Evolutionary conservation across 1,140 invertebrate species (phyloP).

Genomic region (Aethina tumida): DNA sequence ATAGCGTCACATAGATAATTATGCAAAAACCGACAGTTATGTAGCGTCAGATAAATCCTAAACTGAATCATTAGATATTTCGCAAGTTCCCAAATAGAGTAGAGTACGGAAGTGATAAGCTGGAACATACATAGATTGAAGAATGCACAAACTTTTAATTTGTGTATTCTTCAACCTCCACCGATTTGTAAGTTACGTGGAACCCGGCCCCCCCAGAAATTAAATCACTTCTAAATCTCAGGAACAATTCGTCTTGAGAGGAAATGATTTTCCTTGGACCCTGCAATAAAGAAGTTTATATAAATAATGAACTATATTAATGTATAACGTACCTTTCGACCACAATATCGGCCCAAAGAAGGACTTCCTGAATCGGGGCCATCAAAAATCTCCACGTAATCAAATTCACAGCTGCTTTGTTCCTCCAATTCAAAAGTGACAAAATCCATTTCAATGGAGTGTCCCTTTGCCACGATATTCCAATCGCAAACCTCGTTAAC

Average conservation of each 20-base stretch:
- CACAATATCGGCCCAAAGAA: conserved; percentile 78
- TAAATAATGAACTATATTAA: too few species aligned
- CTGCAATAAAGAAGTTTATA: conserved; percentile 48
- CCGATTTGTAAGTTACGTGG: conserved; percentile 69
- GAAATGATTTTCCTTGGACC: conserved; percentile 82
- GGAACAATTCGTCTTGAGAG: conserved; percentile 68
- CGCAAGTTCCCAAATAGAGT: too few species aligned
- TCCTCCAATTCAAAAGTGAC: conserved; percentile 86
- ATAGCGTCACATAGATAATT: too few species aligned
- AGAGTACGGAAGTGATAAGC: too few species aligned
- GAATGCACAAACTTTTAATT: too few species aligned
- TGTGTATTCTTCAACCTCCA: too few species aligned
- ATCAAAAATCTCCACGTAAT: conserved; percentile 85
- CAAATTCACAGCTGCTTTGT: conserved; percentile 84
- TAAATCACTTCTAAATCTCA: conserved; percentile 84
- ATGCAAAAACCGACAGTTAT: too few species aligned
- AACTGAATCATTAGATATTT: too few species aligned
- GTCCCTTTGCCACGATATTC: conserved; percentile 76
- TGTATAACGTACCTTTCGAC: conserved; percentile 31
- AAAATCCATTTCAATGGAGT: conserved; percentile 76
- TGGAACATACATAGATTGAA: too few species aligned
- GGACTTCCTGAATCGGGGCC: conserved; percentile 70
- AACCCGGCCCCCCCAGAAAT: conserved; percentile 87
- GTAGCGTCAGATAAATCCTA: too few species aligned
- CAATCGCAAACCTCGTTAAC: conserved; percentile 89